Evolutionary conservation across 2,113 vertebrate genomes (phyloP), one percentile per base, ranked within the genome.

Genomic region (Suricata suricatta): DNA sequence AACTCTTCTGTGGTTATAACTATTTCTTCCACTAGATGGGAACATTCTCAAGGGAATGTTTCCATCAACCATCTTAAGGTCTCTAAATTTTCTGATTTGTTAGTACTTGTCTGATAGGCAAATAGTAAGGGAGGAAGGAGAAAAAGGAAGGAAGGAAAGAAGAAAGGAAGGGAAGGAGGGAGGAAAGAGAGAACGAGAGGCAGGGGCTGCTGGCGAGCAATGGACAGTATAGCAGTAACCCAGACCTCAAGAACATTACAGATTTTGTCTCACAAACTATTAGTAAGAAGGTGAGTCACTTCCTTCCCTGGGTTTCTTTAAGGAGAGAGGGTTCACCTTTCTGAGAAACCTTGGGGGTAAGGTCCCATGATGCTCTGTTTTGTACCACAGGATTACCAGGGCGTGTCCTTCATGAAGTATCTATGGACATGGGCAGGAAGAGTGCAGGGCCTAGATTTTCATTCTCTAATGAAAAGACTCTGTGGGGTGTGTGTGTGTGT

Each of bases 21-120:
- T 5, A 0, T 47, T 4, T 47, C 35, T 60, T 76, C 96, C 93
- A 91, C 95, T 95, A 95, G 94, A 90, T 96, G 95, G 95, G 41
- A 85, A 35, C 77, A 23, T 97, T 94, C 93, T 90, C 92, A 92
- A 94, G 71, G 64, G 83, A 95, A 96, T 38, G 60, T 64, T 88
- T 81, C 50, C 13, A 1, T n/a, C 63, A 47, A 35, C 90, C 50
- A 25, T 41, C 17, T 68, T 29, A 16, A 15, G 33, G 13, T 14
- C 7, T 74, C 41, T 41, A 38, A 29, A 60, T 81, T 86, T 88
- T 94, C 60, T 52, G 80, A 47, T 44, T 77, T 88, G 27, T 88
- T 31, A 96, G 54, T 31, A 80, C 35, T 83, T 57, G 41, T 19
- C 50, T 88, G 38, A 80, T 15, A 85, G 72, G 50, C 63, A 54